These are phyloP conservation scores for Aquatica leii DNA, from an alignment of 2,888 invertebrate species.

Conservation along the genomic window DNA sequence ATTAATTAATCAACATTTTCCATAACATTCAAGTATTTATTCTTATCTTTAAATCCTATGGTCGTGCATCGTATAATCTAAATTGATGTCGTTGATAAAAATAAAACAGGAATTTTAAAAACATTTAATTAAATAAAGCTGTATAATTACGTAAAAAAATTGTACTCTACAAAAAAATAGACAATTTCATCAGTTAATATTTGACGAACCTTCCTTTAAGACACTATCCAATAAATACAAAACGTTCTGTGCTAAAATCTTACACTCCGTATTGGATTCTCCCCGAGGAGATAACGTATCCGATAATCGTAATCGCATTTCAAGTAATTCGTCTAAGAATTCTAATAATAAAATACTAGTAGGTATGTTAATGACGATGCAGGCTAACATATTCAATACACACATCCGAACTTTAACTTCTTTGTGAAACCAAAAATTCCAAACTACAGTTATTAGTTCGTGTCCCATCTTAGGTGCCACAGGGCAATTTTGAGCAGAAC, in stretches of 20 bases:
- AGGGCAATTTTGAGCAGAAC: slow-evolving; percentile 74
- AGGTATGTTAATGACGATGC: slow-evolving; percentile 71
- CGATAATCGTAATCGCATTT: slow-evolving; percentile 73
- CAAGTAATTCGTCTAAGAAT: slow-evolving; percentile 69
- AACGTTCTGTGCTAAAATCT: slow-evolving; percentile 69
- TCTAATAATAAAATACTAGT: slow-evolving; percentile 65
- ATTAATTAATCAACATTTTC: no score
- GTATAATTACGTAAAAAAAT: no score
- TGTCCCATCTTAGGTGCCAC: slow-evolving; percentile 71
- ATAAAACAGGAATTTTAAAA: no score
- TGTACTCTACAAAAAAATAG: no score
- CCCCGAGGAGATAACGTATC: slow-evolving; percentile 67
- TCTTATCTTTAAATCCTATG: no score
- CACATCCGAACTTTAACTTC: slow-evolving; percentile 73
- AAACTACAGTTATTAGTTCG: slow-evolving; percentile 71
- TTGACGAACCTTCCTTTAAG: slow-evolving; percentile 47
- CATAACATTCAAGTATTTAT: no score
- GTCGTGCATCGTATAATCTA: no score
- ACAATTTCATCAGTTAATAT: no score
- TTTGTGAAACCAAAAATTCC: slow-evolving; percentile 71
- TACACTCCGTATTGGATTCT: slow-evolving; percentile 72
- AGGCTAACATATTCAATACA: slow-evolving; percentile 72
- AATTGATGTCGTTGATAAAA: no score
- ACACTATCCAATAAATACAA: slow-evolving; percentile 65
- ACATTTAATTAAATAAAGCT: no score